These are phyloP conservation scores for Muntiacus reevesi DNA, from an alignment of 2,113 vertebrate genomes.

Conservation along the genomic window DNA sequence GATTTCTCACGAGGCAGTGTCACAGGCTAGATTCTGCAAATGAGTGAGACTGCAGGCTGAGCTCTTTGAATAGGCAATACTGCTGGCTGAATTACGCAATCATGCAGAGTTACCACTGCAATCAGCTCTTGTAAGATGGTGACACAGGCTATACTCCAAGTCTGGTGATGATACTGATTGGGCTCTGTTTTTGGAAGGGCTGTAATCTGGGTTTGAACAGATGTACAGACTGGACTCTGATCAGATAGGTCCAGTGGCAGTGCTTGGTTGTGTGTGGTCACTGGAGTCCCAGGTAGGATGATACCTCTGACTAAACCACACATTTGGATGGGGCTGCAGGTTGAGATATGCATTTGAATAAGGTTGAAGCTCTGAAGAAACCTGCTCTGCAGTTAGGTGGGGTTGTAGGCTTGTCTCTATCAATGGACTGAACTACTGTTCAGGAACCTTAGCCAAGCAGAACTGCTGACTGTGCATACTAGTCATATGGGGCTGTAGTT, in stretches of 20 bases:
- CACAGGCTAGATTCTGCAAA: neutral
- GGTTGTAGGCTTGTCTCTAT: neutral
- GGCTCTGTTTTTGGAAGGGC: neutral
- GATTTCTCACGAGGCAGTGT: neutral
- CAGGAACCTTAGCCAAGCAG: neutral
- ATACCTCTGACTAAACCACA: neutral
- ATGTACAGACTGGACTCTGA: neutral
- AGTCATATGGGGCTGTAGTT: neutral
- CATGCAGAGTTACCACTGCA: neutral
- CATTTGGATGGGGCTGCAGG: neutral
- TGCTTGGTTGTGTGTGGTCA: neutral
- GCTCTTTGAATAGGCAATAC: neutral
- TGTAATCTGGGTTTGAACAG: neutral
- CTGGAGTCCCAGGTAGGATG: neutral
- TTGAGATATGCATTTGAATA: neutral
- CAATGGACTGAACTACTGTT: neutral
- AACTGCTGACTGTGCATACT: neutral
- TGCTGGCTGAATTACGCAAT: neutral
- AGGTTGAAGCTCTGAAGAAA: neutral
- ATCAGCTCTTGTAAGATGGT: neutral
- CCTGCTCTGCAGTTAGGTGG: neutral
- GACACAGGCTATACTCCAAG: neutral
- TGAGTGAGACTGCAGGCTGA: neutral
- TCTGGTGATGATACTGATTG: neutral
- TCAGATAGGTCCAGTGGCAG: neutral